A percentile compares a stretch with the other conserved stretches of the same genome.
phyloP scores from a whole-genome alignment of 2,888 invertebrate species.

The Schrankia costaestrigalis region DNA sequence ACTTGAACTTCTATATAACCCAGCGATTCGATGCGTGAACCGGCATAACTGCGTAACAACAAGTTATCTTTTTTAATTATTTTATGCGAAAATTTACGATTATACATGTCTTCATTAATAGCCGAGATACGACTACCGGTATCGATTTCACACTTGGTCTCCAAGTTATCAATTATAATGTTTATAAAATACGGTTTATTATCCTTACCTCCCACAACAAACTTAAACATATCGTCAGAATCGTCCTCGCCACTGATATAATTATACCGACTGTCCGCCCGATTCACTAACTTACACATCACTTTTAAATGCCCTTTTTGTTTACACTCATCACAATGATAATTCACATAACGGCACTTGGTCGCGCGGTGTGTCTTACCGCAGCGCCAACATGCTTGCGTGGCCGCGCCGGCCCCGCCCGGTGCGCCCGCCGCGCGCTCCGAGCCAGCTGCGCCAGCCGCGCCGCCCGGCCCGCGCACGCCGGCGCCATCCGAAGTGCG shows the following conservation, averaged over 20 bases:
- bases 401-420: not conserved
- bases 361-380: conserved; percentile 25
- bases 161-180: not conserved
- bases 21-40: not conserved
- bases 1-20: conserved; percentile 1
- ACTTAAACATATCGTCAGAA: not conserved
- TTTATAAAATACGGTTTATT: conserved; percentile 6
- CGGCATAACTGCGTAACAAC: conserved; percentile 1
- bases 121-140: too few species aligned
- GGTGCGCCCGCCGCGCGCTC: not conserved
- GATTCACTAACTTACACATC: conserved; percentile 23
- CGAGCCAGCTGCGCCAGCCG: not conserved
- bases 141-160: not conserved
- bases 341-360: conserved; percentile 24
- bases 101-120: conserved; percentile 2
- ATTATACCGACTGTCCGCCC: not conserved
- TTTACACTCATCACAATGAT: conserved; percentile 28
- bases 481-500: too few species aligned
- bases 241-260: not conserved
- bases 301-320: conserved; percentile 25
- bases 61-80: not conserved
- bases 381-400: conserved; percentile 9
- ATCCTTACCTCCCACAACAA: not conserved
- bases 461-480: too few species aligned
- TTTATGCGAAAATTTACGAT: not conserved